These are phyloP conservation scores for Chionis minor DNA, from an alignment of 2,113 vertebrate species.

Conservation along the genomic window DNA sequence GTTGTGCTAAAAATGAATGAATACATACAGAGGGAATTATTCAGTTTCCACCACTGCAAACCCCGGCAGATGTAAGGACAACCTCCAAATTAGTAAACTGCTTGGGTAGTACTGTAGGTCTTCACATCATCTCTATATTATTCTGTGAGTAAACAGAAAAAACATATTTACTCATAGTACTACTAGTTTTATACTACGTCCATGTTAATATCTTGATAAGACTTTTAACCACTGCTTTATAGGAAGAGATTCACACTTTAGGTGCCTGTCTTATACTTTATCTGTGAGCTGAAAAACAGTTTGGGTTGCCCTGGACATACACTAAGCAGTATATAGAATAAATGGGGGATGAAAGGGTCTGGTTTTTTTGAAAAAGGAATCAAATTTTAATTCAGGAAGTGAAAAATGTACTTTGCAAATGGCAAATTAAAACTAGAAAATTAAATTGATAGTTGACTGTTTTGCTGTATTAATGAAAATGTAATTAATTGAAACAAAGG, in stretches of 20 bases:
- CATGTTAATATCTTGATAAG: background rate
- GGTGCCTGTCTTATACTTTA: background rate
- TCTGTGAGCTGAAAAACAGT: background rate
- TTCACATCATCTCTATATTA: background rate
- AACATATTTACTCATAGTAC: background rate
- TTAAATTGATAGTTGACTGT: background rate
- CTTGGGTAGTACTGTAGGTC: background rate
- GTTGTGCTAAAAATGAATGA: constrained; percentile 19
- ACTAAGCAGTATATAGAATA: background rate
- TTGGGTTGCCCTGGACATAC: background rate
- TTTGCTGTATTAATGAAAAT: background rate
- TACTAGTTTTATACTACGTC: background rate
- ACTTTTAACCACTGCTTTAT: background rate
- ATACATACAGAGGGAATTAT: background rate
- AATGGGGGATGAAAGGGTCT: background rate
- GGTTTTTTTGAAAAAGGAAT: background rate
- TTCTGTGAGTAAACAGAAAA: background rate
- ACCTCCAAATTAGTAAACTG: background rate
- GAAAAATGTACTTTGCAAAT: background rate
- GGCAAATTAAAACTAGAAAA: background rate
- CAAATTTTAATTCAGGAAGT: background rate
- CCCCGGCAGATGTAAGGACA: background rate
- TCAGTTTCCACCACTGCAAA: background rate
- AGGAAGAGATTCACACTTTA: background rate
- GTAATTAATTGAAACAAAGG: background rate